Evolutionary conservation across 2,113 vertebrate genomes (phyloP).

Genomic region (Anolis carolinensis): DNA sequence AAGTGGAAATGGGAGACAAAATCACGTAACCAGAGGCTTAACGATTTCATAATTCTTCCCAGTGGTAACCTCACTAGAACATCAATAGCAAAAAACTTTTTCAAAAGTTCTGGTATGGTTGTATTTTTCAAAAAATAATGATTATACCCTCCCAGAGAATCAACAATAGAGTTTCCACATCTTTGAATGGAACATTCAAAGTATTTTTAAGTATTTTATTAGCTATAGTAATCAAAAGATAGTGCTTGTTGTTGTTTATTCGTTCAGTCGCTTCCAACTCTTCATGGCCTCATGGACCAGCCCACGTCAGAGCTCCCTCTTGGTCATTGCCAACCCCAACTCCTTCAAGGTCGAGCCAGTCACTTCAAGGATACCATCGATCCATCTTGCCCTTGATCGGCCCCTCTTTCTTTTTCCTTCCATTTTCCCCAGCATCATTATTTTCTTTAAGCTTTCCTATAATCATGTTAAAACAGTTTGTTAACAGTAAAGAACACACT

Average conservation of each 20-base stretch:
- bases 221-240: conserved; percentile 28
- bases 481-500: conserved; percentile 9
- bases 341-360: too few species aligned
- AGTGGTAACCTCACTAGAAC: background rate
- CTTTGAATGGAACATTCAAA: background rate
- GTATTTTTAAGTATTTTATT: background rate
- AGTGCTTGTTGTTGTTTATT: too few species aligned
- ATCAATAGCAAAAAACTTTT: conserved; percentile 5
- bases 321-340: too few species aligned
- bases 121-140: background rate
- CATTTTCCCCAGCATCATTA: too few species aligned
- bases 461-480: conserved; percentile 7
- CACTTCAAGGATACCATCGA: too few species aligned
- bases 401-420: too few species aligned
- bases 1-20: conserved; percentile 75
- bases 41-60: conserved; percentile 37
- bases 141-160: background rate
- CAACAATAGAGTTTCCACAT: conserved; percentile 15
- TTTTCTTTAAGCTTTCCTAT: too few species aligned
- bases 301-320: too few species aligned
- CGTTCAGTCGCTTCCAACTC: too few species aligned
- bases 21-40: conserved; percentile 62
- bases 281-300: too few species aligned
- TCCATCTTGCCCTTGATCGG: too few species aligned
- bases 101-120: conserved; percentile 13